Base-by-base conservation (phyloP, 2,888 invertebrate genomes). In the Sialis fuliginosa region DNA sequence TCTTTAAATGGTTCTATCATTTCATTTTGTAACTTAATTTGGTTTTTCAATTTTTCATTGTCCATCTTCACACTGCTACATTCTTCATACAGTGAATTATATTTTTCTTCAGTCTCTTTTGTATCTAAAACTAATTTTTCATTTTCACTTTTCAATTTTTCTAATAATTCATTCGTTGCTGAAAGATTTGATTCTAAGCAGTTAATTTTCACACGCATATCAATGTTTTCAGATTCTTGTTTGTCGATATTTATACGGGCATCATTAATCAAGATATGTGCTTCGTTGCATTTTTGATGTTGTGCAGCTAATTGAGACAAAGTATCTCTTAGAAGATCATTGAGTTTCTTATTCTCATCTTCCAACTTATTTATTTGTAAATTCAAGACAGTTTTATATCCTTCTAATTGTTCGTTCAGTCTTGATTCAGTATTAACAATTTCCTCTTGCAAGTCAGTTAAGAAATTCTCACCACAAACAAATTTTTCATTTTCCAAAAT, bases 1-100 rank as follows among this genome's bases (percentile, higher is more conserved):
- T 66, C 65, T 51, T 63, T 57, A 49, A 65, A 65, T 31, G 65
- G 64, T 8, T 60, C 63, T 50, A 65, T 60, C 6, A 63, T 48
- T 6, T 51, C 46, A 30, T 60, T 56, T 50, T 63, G 58, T 41
- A 58, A 57, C 34, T 48, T 48, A 46, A 57, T 54, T 55, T 56
- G 50, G 49, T 54, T 55, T 49, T 60, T 58, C 34, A 60, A 53
- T 33, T 53, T 51, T 35, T 53, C 49, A 45, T 57, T 55, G 22
- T 56, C 54, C 10, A 48, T 49, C 47, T 56, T 51, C 10, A 60
- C 42, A 30, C 46, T 46, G 33, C 53, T 52, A 42, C 48, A 54
- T 37, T 50, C 48, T 42, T 52, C 48, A 31, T 52, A 49, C 13
- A 37, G 37, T 7, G n/a, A n/a, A 12, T 37, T 37, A 37, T 37